phyloP scores from a whole-genome alignment of 2,797 vertebrate species.

The Gymnothorax javanicus region DNA sequence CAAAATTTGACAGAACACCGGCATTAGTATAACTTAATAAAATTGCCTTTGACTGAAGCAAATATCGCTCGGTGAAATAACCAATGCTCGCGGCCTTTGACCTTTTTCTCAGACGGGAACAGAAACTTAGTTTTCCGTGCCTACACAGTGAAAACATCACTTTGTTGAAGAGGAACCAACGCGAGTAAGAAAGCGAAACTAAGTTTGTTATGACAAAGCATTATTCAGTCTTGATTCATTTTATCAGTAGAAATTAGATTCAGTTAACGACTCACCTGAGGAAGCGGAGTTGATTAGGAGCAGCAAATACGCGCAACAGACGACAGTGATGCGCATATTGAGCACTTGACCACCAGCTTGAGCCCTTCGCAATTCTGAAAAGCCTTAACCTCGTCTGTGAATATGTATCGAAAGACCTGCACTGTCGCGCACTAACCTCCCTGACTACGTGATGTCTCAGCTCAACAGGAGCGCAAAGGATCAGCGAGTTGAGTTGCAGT shows the following conservation, averaged over 20 bases:
- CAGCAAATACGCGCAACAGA: slow-evolving; percentile 37
- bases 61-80: not conserved
- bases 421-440: not conserved
- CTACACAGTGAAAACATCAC: not conserved
- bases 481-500: not conserved
- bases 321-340: slow-evolving; percentile 49
- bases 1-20: too few species aligned
- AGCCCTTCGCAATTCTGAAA: not conserved
- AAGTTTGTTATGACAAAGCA: not conserved
- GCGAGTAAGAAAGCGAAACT: not conserved
- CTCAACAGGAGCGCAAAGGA: not conserved
- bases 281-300: slow-evolving; percentile 45
- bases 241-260: too few species aligned
- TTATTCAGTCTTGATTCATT: not conserved
- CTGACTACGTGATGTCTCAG: not conserved
- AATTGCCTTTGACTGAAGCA: not conserved
- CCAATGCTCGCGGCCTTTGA: not conserved
- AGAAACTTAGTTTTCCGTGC: not conserved
- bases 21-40: not conserved
- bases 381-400: not conserved
- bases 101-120: not conserved
- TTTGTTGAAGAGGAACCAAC: not conserved
- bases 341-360: not conserved
- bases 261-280: slow-evolving; percentile 42
- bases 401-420: not conserved